Evolutionary conservation across 2,113 vertebrate genomes (phyloP), one percentile per base, ranked within the genome.

Genomic region (Lanius ludovicianus): DNA sequence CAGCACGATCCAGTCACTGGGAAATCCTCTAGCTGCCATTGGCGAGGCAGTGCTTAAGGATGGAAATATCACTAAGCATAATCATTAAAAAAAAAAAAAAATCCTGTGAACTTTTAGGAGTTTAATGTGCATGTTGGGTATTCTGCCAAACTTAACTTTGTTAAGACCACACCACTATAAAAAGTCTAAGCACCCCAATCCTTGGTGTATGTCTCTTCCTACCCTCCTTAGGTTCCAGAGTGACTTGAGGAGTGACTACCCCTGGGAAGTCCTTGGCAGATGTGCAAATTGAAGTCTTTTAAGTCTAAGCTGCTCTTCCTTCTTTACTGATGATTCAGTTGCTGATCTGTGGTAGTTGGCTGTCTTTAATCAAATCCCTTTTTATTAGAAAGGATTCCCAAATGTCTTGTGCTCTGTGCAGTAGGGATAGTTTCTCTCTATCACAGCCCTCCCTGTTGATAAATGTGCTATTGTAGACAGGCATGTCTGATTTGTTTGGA

Each of bases 361-460:
- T 62, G 67, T 76, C 87, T 94, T 95, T 94, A 89, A 85, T 94
- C 84, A 87, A 94, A 87, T 96, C 67, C 67, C 67, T 94, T 96
- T 96, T 89, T 87, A 93, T 93, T 96, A 91, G 65, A 89, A 93
- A 85, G 74, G 82, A 91, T 91, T 93, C 93, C 78, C 87, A 85
- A 69, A 76, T 53, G 69, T 73, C 37, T 89, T 96, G 55, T 7
- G 37, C 49, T 44, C 37, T 89, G 46, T 83, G 46, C 49, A 46
- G 62, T 59, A 84, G 31, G 37, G 52, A 63, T 91, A 39, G 67
- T 76, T 96, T 87, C 77, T 92, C 37, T 87, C 70, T 89, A 33
- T 89, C 81, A 35, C 59, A 87, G 42, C 46, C 39, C 63, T 87
- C 55, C 28, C n/a, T 2, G 1, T 52, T 91, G 89, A 91, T 84